phyloP scores from a whole-genome alignment of 2,113 vertebrate species.

The Lasiurus cinereus region DNA sequence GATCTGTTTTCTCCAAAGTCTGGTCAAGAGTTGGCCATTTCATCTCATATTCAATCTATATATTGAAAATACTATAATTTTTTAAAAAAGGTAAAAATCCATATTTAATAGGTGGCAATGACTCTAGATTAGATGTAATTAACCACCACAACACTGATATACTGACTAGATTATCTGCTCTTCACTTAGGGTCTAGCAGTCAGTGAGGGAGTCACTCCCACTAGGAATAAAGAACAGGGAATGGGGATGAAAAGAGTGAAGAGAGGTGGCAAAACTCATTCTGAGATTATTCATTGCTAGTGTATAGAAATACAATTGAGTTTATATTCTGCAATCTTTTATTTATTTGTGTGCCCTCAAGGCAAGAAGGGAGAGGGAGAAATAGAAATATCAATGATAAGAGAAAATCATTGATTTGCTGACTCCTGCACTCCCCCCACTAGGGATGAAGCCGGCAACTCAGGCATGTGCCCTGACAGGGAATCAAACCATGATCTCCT shows the following conservation, averaged over 20 bases:
- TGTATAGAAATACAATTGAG: neutral
- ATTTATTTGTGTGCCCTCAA: too few species aligned
- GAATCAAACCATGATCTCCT: too few species aligned
- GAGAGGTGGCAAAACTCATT: neutral
- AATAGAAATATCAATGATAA: too few species aligned
- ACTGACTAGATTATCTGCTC: neutral
- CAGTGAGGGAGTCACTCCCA: neutral
- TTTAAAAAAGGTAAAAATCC: neutral
- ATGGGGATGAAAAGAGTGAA: neutral
- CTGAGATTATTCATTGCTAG: neutral
- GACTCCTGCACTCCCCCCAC: too few species aligned
- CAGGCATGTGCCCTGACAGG: too few species aligned
- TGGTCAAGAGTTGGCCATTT: neutral
- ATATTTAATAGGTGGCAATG: neutral
- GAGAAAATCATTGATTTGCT: too few species aligned
- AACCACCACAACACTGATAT: neutral
- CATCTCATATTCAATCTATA: neutral
- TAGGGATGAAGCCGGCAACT: too few species aligned
- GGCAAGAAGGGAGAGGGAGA: too few species aligned
- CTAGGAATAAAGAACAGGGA: neutral
- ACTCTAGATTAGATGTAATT: neutral
- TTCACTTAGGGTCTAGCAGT: neutral
- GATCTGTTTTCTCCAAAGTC: neutral
- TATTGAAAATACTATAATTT: neutral
- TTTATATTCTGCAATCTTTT: neutral